These are phyloP conservation scores for Elgaria multicarinata DNA, from an alignment of 2,113 vertebrate species.

Conservation along the genomic window DNA sequence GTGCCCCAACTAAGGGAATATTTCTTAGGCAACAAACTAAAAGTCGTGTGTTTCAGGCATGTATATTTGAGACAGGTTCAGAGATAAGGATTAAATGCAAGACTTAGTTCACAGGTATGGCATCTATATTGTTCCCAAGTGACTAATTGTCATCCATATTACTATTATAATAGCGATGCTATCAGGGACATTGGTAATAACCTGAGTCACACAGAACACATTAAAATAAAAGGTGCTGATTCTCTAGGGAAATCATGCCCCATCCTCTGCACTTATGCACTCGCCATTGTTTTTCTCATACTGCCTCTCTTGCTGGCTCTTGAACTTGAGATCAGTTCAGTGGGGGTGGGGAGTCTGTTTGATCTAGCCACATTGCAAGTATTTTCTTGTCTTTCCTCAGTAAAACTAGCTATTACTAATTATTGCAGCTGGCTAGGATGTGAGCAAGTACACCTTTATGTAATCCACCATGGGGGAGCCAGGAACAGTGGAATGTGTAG, in stretches of 20 bases:
- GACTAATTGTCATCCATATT: neutral
- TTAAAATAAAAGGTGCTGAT: neutral
- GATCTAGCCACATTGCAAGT: neutral
- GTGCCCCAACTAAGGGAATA: neutral
- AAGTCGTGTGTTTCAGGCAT: neutral
- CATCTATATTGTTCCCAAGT: neutral
- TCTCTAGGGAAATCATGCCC: neutral
- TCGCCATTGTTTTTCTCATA: neutral
- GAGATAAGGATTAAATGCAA: neutral
- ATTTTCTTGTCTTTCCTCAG: neutral
- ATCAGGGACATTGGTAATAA: neutral
- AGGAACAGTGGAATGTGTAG: neutral
- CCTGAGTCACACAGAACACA: neutral
- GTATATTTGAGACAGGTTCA: neutral
- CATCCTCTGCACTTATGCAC: neutral
- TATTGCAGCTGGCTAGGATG: neutral
- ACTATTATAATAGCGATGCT: neutral
- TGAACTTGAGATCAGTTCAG: neutral
- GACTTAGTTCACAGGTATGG: neutral
- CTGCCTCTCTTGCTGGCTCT: neutral
- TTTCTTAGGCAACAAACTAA: neutral
- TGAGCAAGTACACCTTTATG: neutral
- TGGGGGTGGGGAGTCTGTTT: neutral
- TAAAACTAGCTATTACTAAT: neutral
- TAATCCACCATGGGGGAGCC: neutral